Base-by-base conservation (phyloP, 1,140 invertebrate species). In the Dysdera silvatica region DNA sequence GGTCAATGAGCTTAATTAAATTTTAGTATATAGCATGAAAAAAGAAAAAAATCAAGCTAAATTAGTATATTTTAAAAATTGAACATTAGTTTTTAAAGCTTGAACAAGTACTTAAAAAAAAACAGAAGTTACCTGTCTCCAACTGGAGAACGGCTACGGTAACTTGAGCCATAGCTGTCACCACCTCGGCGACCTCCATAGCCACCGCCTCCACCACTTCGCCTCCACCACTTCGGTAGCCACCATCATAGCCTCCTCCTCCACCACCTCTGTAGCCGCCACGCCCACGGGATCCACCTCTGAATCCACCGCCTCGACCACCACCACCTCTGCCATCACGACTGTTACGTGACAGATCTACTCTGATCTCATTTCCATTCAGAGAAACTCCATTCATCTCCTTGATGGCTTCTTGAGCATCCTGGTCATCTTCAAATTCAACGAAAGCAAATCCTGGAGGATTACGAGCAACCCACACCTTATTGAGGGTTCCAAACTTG, bases 401-500 rank as follows among this genome's bases (percentile, higher is more conserved):
- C 54, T 72, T 72, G 16, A 79, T 77, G n/a, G 81, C 80, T 72
- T 84, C 81, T 59, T 80, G 79, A 12, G 82, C 82, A 73, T 84
- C 82, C 40, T 79, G 71, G 23, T 74, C 73, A 68, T 84, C 80
- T 71, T 83, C 81, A 72, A 77, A 83, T 66, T 83, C 82, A 37
- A 83, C 74, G 72, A 84, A 83, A 24, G 82, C 82, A 74, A 83
- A 83, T 2, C 82, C 79, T 18, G 78, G 79, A 16, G 78, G 79
- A 69, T 83, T 82, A 61, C 81, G 74, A 4, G 82, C 82, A 12
- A 83, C 82, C 82, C 82, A 83, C 24, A 84, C 80, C 71, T 78
- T 82, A 28, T 73, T 77, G 45, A 83, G 72, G 51, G 75, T 73
- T 20, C 82, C 82, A 71, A 78, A 83, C 48, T 78, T 76, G 54